phyloP scores from a whole-genome alignment of 2,888 invertebrate genomes.

The Caenorhabditis zanzibari region DNA sequence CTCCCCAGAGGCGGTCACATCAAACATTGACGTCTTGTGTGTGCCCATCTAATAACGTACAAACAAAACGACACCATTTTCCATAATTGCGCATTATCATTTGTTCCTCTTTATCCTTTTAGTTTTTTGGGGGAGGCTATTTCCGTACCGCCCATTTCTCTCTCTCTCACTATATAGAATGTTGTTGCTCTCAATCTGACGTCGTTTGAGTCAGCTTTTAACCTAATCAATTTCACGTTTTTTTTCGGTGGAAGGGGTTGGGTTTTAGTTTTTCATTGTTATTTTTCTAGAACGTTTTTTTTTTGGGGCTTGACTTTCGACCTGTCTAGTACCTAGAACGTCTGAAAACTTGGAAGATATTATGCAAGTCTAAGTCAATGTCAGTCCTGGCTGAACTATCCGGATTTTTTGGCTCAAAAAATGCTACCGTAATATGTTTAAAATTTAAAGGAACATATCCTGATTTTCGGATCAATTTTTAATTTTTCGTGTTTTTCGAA shows the following conservation, averaged over 20 bases:
- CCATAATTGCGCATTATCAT: constrained; percentile 42
- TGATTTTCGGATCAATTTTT: no score
- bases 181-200: no score
- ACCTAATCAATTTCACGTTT: constrained; percentile 3
- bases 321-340: no score
- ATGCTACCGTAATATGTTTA: no score
- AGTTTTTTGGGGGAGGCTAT: constrained; percentile 2
- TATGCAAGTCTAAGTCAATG: no score
- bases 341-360: no score
- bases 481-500: no score
- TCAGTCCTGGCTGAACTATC: no score
- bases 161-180: no score
- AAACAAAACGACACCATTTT: not conserved
- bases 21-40: constrained; percentile 29
- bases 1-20: constrained; percentile 16
- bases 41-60: not conserved
- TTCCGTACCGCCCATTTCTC: constrained; percentile 21
- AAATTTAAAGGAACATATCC: no score
- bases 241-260: not conserved
- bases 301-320: no score
- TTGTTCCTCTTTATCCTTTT: constrained; percentile 21
- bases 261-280: not conserved
- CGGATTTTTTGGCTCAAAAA: no score
- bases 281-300: not conserved
- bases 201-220: not conserved